Evolutionary conservation across 2,113 vertebrate species (phyloP).

Genomic region (Dicaeum eximium): DNA sequence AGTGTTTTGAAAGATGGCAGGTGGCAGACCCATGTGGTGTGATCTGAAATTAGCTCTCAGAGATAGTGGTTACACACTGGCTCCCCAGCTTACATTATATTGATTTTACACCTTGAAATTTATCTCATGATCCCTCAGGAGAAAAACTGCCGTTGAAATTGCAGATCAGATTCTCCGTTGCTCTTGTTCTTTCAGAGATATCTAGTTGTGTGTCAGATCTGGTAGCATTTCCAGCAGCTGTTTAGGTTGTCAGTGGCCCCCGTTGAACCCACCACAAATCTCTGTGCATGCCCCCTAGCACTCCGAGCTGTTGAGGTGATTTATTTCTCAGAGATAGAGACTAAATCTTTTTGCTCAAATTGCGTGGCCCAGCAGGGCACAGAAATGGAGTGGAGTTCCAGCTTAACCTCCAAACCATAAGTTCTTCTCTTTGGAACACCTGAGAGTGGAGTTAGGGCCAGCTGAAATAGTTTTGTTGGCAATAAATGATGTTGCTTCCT

Average conservation of each 20-base stretch:
- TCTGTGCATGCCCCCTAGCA: background rate
- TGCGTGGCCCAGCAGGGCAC: background rate
- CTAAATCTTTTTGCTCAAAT: background rate
- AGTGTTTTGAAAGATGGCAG: background rate
- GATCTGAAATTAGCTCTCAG: background rate
- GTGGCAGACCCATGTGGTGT: background rate
- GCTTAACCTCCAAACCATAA: background rate
- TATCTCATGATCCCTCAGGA: background rate
- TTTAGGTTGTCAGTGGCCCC: background rate
- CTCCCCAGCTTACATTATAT: background rate
- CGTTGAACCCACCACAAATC: background rate
- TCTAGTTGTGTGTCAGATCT: background rate
- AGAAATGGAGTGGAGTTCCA: background rate
- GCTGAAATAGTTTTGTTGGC: background rate
- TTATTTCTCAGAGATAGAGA: background rate
- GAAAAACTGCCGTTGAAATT: background rate
- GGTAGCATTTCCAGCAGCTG: background rate
- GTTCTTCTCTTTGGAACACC: background rate
- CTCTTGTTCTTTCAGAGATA: background rate
- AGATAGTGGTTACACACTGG: background rate
- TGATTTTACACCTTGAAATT: background rate
- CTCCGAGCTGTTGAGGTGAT: background rate
- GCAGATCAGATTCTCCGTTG: background rate
- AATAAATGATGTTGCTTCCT: background rate
- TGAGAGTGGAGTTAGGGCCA: background rate